These are phyloP conservation scores for Hypotaenidia okinawae DNA, from an alignment of 2,797 vertebrate species.

Conservation along the genomic window DNA sequence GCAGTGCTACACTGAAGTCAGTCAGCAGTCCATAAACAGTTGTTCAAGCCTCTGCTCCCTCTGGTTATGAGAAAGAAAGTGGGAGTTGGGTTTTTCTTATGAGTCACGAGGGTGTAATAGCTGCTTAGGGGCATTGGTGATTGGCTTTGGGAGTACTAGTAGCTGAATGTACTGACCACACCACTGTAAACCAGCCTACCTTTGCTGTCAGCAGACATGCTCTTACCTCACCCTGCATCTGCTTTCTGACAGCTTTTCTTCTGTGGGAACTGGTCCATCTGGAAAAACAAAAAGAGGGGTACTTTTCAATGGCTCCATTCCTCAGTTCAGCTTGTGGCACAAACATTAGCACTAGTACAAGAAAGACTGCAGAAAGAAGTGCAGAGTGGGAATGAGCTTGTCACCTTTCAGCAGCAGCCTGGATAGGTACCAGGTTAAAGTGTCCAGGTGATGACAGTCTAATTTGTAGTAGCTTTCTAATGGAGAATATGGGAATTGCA, in stretches of 20 bases:
- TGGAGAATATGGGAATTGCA: neutral
- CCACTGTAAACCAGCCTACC: neutral
- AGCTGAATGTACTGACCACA: neutral
- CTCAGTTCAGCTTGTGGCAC: neutral
- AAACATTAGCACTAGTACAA: neutral
- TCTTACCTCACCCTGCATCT: neutral
- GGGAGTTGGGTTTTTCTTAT: neutral
- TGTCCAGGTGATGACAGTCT: neutral
- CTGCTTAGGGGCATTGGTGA: neutral
- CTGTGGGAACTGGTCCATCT: neutral
- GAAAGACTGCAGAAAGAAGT: neutral
- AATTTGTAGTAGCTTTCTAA: neutral
- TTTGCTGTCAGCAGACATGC: neutral
- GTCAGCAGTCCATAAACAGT: neutral
- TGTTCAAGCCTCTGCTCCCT: neutral
- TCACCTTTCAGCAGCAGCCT: neutral
- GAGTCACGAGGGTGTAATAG: constrained; percentile 1
- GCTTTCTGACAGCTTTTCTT: neutral
- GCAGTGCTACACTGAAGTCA: neutral
- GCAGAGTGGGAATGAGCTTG: neutral
- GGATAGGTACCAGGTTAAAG: neutral
- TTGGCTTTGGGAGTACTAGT: neutral
- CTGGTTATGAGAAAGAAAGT: neutral
- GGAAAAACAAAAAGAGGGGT: neutral
- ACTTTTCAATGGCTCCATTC: neutral